Conservation (phyloP, 1,140 invertebrate genomes). For the Ceratina calcarata region DNA sequence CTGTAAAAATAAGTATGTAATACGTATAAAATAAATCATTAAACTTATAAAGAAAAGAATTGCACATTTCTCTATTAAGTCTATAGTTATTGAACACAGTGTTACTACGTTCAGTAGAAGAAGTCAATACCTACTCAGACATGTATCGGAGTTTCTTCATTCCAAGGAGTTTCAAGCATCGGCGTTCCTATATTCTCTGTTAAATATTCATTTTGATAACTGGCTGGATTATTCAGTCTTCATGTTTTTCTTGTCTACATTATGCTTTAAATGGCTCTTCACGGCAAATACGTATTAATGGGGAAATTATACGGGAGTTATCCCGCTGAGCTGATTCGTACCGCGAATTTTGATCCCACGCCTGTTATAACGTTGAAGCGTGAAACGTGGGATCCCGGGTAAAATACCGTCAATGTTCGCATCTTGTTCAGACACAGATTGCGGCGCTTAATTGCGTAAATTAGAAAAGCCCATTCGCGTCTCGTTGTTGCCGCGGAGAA, state of each 20-base stretch:
- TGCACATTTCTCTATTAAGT: too few species aligned
- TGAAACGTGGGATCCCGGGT: background rate
- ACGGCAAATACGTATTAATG: constrained; percentile 39
- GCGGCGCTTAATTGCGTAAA: constrained; percentile 39
- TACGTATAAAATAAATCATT: too few species aligned
- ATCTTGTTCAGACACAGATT: background rate
- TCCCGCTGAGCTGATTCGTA: background rate
- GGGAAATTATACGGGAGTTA: constrained; percentile 34
- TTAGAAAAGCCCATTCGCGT: constrained; percentile 33
- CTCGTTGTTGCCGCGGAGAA: background rate
- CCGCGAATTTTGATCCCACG: background rate
- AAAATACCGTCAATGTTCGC: background rate
- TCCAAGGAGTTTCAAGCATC: background rate
- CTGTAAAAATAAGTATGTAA: too few species aligned
- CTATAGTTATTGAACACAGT: too few species aligned
- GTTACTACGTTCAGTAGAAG: constrained; percentile 18
- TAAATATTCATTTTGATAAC: constrained; percentile 9
- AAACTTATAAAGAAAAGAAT: too few species aligned
- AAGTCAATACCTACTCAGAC: background rate
- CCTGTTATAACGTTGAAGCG: too few species aligned
- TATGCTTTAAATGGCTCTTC: background rate
- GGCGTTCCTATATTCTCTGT: background rate
- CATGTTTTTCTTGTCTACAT: constrained; percentile 1
- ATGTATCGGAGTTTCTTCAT: background rate
- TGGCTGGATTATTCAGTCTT: background rate